Base-by-base conservation (phyloP, 2,888 invertebrate species). In the Epsilonema sp. region DNA sequence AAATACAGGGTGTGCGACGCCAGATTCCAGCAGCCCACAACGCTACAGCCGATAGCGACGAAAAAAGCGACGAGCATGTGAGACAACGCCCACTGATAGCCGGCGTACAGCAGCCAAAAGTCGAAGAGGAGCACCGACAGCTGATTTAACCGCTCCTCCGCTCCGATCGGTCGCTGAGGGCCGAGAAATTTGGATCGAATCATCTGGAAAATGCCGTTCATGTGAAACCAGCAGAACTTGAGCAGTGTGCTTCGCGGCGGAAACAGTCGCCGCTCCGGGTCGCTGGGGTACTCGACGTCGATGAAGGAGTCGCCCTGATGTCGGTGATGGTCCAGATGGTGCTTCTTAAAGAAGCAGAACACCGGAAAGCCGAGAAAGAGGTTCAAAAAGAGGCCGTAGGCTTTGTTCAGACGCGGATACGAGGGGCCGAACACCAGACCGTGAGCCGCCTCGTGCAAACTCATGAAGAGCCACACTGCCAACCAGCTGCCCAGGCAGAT, bases 311-410 rank as follows among this genome's bases (percentile, higher is more conserved):
- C 42, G 16, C 44, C 44, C 21, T 24, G 20, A 26, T 51, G 53
- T 16, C 56, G 50, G 47, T 67, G 67, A 53, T 67, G 67, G 47
- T 66, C 65, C 2, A 60, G 50, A 39, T 67, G 67, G 51, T 67
- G 67, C 48, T 64, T 65, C 52, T 63, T 64, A 55, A 67, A 67
- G 24, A 65, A 62, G 3, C 66, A 61, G 2, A 65, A 64, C 58
- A 66, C 60, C 1, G 67, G 67, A 8, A 63, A 56, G 8, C 56
- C 61, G 23, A 65, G 55, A 1, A 66, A 65, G 24, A 67, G 56
- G 49, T 67, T 67, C 40, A 62, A 61, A 44, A 62, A 53, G 37
- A 65, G 56, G 39, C 66, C 65, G 21, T 67, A 53, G 1, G 59
- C 41, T 25, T 65, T 51, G 50, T 66, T 66, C 46, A 56, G 55